Evolutionary conservation across 1,140 invertebrate species (phyloP).

Genomic region (Aphelenchoides avenae): DNA sequence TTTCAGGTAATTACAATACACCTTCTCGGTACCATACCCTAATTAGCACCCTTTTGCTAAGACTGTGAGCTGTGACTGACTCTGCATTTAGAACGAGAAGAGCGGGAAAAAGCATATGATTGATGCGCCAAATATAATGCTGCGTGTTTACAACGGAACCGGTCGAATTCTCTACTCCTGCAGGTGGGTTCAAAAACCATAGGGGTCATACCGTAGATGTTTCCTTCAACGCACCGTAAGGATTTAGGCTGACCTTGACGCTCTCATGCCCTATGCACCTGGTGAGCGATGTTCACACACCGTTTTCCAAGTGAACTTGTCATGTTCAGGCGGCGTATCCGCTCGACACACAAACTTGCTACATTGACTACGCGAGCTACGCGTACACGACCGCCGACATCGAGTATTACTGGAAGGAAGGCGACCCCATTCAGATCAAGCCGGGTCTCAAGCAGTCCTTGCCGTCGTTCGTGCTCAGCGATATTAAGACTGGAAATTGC

Average conservation of each 20-base stretch:
- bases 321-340: slow-evolving; percentile 70
- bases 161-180: slow-evolving; percentile 85
- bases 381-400: slow-evolving; percentile 68
- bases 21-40: no score
- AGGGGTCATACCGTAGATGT: slow-evolving; percentile 7
- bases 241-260: slow-evolving; percentile 71
- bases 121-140: slow-evolving; percentile 69
- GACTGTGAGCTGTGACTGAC: no score
- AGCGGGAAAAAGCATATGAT: slow-evolving; percentile 94
- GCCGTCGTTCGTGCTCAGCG: slow-evolving; percentile 83
- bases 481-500: slow-evolving; percentile 84
- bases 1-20: slow-evolving; percentile 46
- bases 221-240: no score
- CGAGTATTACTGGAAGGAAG: slow-evolving; percentile 73
- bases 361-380: slow-evolving; percentile 74
- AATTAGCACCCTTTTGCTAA: no score
- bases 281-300: no score
- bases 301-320: no score
- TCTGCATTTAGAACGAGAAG: slow-evolving; percentile 95
- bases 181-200: slow-evolving; percentile 1
- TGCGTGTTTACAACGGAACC: slow-evolving; percentile 81
- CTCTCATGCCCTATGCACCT: slow-evolving; percentile 83
- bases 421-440: slow-evolving; percentile 88
- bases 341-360: slow-evolving; percentile 84
- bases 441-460: slow-evolving; percentile 76